Evolutionary conservation across 2,113 vertebrate species (phyloP).

Genomic region (Atrichornis clamosus): DNA sequence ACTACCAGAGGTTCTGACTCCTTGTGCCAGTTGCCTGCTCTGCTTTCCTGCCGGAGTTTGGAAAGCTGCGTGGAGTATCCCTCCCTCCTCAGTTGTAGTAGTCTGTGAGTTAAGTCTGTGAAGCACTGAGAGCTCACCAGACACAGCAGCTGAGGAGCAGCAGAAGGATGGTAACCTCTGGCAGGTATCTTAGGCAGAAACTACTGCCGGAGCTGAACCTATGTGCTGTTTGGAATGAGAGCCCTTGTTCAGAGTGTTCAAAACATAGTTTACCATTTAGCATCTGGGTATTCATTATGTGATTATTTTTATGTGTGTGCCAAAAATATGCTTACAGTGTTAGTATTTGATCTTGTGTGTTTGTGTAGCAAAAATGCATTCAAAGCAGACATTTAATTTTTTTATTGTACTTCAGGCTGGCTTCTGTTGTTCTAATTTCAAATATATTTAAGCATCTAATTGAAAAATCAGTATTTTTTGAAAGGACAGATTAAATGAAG

Average conservation of each 20-base stretch:
- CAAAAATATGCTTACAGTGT: not conserved
- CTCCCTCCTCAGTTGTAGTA: not conserved
- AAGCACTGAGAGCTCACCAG: not conserved
- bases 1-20: not conserved
- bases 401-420: constrained; percentile 47
- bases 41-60: not conserved
- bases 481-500: not conserved
- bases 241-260: not conserved
- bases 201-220: not conserved
- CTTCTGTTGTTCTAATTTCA: constrained; percentile 55
- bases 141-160: not conserved
- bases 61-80: not conserved
- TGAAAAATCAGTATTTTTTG: constrained; percentile 31
- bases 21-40: not conserved
- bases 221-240: not conserved
- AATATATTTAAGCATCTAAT: constrained; percentile 27
- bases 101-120: not conserved
- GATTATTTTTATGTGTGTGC: not conserved
- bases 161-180: not conserved
- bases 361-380: constrained; percentile 31
- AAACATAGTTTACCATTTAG: not conserved
- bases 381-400: constrained; percentile 2
- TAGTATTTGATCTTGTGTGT: not conserved
- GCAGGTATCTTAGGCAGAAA: not conserved
- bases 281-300: not conserved